Evolutionary conservation across 2,888 invertebrate species (phyloP), one percentile per base, ranked within the genome.

Genomic region (Mongoloraphidia duomilia): DNA sequence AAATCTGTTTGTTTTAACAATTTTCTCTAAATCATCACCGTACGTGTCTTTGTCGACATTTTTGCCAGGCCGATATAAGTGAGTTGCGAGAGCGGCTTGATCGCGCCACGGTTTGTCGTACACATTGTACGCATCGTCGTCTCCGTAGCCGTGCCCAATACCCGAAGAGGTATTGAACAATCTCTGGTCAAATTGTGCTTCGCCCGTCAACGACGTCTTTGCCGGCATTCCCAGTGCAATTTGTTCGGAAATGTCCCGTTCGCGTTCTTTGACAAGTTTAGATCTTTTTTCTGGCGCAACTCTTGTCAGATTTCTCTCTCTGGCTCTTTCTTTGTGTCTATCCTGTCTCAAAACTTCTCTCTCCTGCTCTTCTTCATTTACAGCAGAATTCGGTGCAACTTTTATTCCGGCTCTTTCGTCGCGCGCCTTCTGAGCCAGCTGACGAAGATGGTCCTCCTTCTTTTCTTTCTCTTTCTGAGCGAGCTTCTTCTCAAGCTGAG

Each of bases 61-160:
- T 58, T 88, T 80, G 45, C 83, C 79, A 0, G 94, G 94, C 39
- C 94, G 70, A 69, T 95, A 95, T 49, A 99, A 82, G 65, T 92
- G 90, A 37, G 87, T 80, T 1, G 87, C 90, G 51, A 96, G 76
- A 1, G 82, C 80, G 57, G 85, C 87, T 34, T 84, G 81, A 58
- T 91, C 88, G 49, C 96, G 80, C 98, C 97, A 99, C 0, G 98
- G 93, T 65, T 94, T 93, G 69, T 97, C 96, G 63, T 98, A 98
- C 0, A 97, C 95, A 64, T 87, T 94, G 70, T 98, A 99, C 0
- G 85, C 87, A 60, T 98, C 98, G 59, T 98, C 98, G 60, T 97
- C 96, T 0, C 84, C 94, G 66, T 91, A 97, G 0, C 95, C 95
- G 68, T 68, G 52, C 9, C 60, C 95, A 82, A 98, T 85, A 46